These are phyloP conservation scores for Amazona finschi DNA, from an alignment of 2,797 vertebrate genomes.

Conservation along the genomic window DNA sequence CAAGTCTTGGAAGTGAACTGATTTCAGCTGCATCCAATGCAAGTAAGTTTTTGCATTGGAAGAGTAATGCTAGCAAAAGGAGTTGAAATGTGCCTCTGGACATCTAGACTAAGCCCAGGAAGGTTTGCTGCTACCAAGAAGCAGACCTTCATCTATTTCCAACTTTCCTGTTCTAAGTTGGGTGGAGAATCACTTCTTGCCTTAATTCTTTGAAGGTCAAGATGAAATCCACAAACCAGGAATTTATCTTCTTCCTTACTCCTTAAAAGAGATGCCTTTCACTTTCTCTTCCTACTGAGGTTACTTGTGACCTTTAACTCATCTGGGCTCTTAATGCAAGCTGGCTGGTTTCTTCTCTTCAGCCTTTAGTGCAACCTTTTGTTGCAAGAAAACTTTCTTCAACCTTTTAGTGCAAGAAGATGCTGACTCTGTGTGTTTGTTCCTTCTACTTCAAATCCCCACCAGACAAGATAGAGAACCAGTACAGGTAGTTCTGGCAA, in stretches of 20 bases:
- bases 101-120: not conserved
- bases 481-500: not conserved
- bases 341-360: not conserved
- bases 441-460: not conserved
- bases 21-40: not conserved
- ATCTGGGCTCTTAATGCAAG: not conserved
- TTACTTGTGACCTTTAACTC: not conserved
- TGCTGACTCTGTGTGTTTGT: not conserved
- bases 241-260: not conserved
- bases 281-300: not conserved
- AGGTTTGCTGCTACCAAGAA: not conserved
- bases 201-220: not conserved
- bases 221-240: not conserved
- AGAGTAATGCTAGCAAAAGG: not conserved
- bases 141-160: not conserved
- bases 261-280: not conserved
- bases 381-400: not conserved
- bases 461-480: not conserved
- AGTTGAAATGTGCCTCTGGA: not conserved
- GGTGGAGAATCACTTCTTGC: not conserved
- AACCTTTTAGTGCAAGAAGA: not conserved
- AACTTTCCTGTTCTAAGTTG: not conserved
- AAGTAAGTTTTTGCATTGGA: not conserved
- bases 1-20: not conserved
- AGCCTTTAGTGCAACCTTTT: not conserved